A percentile compares a stretch with the other conserved stretches of the same genome.
These are phyloP conservation scores for Micromys minutus DNA, from an alignment of 2,113 vertebrate species.

Conservation along the genomic window DNA sequence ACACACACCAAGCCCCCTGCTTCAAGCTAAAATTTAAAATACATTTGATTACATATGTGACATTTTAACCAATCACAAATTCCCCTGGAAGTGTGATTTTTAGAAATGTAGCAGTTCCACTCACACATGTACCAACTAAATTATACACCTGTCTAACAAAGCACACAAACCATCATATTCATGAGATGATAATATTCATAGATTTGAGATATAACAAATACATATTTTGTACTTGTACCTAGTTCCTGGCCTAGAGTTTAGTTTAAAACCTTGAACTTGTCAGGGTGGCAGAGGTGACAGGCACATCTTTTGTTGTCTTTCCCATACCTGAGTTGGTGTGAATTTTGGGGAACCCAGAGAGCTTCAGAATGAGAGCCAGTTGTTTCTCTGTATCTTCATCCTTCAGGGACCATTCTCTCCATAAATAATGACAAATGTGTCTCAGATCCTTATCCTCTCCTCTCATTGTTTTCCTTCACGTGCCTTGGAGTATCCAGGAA, in stretches of 20 bases:
- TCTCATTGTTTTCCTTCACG: neutral
- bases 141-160: conserved; percentile 13
- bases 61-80: conserved; percentile 5
- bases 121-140: neutral
- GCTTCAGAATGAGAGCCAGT: neutral
- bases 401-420: neutral
- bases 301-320: neutral
- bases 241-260: neutral
- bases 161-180: neutral
- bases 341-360: neutral
- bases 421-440: neutral
- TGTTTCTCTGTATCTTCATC: conserved; percentile 6
- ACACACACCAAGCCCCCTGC: neutral
- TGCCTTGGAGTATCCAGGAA: neutral
- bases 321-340: neutral
- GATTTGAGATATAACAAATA: neutral
- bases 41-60: neutral
- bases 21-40: neutral
- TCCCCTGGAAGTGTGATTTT: neutral
- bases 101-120: neutral
- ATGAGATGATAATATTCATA: neutral
- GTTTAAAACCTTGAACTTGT: neutral
- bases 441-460: neutral
- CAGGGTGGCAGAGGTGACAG: neutral
- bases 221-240: neutral